Percentiles rank a stretch among this genome's conserved stretches.
These are phyloP conservation scores for Drosophila subobscura DNA, from an alignment of 1,140 invertebrate genomes.

Conservation along the genomic window DNA sequence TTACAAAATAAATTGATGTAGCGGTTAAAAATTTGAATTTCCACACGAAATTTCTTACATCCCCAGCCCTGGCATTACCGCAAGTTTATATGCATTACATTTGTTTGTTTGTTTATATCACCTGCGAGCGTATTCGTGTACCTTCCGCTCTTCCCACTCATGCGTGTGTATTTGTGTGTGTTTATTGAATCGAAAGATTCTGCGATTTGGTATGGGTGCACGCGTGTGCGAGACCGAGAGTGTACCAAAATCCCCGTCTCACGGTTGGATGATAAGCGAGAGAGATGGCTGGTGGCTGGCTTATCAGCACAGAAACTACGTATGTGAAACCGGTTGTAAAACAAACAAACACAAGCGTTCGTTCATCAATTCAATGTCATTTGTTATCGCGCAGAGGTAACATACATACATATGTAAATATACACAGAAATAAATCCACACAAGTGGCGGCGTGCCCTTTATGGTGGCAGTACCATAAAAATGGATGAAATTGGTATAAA, in stretches of 20 bases:
- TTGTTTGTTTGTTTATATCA: neutral
- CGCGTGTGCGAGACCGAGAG: conserved; percentile 36
- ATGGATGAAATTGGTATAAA: no score
- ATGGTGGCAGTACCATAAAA: no score
- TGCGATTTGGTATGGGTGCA: neutral
- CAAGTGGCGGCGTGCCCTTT: no score
- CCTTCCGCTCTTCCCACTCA: neutral
- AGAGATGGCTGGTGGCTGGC: neutral
- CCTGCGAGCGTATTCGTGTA: neutral
- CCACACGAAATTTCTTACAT: neutral
- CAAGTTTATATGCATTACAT: conserved; percentile 3
- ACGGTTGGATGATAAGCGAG: conserved; percentile 35
- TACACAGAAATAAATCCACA: neutral
- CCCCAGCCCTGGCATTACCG: conserved; percentile 7
- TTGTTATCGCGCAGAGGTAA: conserved; percentile 8
- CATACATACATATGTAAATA: neutral
- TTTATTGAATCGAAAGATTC: conserved; percentile 17
- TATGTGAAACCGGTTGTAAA: conserved; percentile 25
- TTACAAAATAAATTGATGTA: neutral
- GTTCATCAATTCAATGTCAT: conserved; percentile 5
- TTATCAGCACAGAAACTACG: conserved; percentile 9
- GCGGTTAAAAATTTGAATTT: neutral
- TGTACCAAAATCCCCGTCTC: conserved; percentile 6
- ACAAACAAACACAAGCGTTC: neutral
- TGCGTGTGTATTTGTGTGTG: conserved; percentile 10